Evolutionary conservation across 1,140 invertebrate species (phyloP).

Genomic region (Musca domestica): DNA sequence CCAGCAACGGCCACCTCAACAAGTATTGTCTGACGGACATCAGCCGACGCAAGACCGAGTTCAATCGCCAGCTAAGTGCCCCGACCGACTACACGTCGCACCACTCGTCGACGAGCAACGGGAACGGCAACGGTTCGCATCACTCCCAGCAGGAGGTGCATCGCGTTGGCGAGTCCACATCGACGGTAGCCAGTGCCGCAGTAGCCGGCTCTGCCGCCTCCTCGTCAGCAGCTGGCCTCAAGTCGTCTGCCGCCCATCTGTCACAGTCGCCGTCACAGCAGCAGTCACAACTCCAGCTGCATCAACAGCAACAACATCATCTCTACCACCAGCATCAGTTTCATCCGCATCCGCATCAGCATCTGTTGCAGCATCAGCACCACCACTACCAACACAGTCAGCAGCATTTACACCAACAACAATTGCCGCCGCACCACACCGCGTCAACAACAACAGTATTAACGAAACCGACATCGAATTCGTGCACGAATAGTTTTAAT

Average conservation of each 20-base stretch:
- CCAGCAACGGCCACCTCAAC: slow-evolving; percentile 51
- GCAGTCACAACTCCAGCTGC: slow-evolving; percentile 37
- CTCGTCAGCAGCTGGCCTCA: not conserved
- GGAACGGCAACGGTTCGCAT: slow-evolving; percentile 34
- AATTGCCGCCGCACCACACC: slow-evolving; percentile 22
- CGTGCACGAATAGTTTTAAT: slow-evolving; percentile 53
- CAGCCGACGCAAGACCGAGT: slow-evolving; percentile 51
- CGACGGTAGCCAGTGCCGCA: slow-evolving; percentile 49
- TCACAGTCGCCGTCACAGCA: slow-evolving; percentile 18
- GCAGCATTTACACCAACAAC: slow-evolving; percentile 8
- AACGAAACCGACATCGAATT: slow-evolving; percentile 44
- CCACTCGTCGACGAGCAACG: slow-evolving; percentile 43
- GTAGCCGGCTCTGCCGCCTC: slow-evolving; percentile 31
- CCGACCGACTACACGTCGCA: slow-evolving; percentile 47
- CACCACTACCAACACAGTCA: slow-evolving; percentile 32
- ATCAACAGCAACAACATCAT: slow-evolving; percentile 36
- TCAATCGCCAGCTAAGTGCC: slow-evolving; percentile 52
- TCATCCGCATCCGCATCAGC: slow-evolving; percentile 6
- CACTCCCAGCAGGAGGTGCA: slow-evolving; percentile 41
- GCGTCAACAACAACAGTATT: slow-evolving; percentile 37
- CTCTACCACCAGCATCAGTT: slow-evolving; percentile 20
- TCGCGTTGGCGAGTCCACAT: slow-evolving; percentile 42
- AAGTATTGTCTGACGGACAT: slow-evolving; percentile 51
- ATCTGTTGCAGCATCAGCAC: not conserved
- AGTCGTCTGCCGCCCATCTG: slow-evolving; percentile 2